Conservation (phyloP, 2,797 vertebrate species). For the Sebastiscus tertius region DNA sequence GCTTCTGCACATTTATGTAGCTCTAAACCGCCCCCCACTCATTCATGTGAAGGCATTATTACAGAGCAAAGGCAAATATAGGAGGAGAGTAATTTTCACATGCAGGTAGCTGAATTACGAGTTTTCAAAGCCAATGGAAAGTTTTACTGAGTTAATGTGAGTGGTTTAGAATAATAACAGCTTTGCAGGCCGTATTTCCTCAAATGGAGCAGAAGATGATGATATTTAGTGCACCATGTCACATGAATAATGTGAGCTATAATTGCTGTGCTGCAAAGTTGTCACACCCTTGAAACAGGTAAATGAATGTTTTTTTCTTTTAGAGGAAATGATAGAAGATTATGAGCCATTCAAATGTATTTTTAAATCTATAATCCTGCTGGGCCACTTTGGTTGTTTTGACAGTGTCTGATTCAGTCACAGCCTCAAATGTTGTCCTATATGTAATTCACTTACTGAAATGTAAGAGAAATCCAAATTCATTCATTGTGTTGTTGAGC, state of each 20-base stretch:
- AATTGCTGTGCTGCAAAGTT: conserved; percentile 49
- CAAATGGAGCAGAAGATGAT: conserved; percentile 60
- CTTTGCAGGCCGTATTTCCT: conserved; percentile 43
- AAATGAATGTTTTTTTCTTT: conserved; percentile 30
- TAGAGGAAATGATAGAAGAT: conserved; percentile 38
- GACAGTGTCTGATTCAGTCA: not conserved
- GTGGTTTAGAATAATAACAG: conserved; percentile 72
- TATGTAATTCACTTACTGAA: not conserved
- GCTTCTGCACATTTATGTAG: conserved; percentile 27
- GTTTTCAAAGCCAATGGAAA: conserved; percentile 56
- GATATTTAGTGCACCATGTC: conserved; percentile 43
- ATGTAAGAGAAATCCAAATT: not conserved
- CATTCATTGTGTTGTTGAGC: not conserved
- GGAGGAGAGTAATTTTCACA: conserved; percentile 45
- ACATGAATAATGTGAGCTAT: conserved; percentile 41
- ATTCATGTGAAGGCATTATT: conserved; percentile 63
- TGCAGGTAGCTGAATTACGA: conserved; percentile 63
- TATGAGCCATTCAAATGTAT: conserved; percentile 15
- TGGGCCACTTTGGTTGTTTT: not conserved
- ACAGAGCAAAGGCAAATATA: conserved; percentile 44
- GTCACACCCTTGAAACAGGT: conserved; percentile 57
- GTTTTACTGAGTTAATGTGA: conserved; percentile 52
- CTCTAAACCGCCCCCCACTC: conserved; percentile 18
- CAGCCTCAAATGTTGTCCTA: not conserved
- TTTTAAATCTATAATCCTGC: conserved; percentile 38